Evolutionary conservation across 2,797 vertebrate genomes (phyloP), one percentile per base, ranked within the genome.

Genomic region (Protonibea diacanthus): DNA sequence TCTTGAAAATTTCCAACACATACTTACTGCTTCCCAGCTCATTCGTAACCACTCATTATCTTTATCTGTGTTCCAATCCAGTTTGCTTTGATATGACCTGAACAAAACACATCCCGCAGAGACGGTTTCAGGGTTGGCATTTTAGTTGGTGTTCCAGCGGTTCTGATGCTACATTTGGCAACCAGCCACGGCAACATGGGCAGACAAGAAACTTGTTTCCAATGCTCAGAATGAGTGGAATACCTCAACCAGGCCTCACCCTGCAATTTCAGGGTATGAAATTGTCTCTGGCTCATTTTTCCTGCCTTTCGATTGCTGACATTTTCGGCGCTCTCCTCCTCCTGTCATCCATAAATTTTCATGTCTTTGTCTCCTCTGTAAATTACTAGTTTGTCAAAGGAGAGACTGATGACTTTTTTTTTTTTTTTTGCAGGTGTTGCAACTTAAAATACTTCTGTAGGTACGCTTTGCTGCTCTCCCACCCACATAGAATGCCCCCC

Each of bases 211-310:
- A 78, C 59, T 76, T 47, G 49, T 81, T 74, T 61, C 72, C 78
- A 60, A 38, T 49, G 68, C 88, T 86, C 45, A 81, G 81, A 93
- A 82, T 89, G 91, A 80, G 66, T 14, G 11, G 72, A 79, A 72
- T 64, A 82, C 76, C 81, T 90, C 88, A 83, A 66, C 51, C 3
- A 9, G 14, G 88, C 88, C 89, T 91, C 80, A 83, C 90, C 91
- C 91, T 89, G 87, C 80, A 91, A 92, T 93, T 92, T 92, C 3
- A 77, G 65, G 60, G 56, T 40, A 84, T 69, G 78, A 85, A 90
- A 82, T 76, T 69, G 62, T 87, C 83, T 90, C 71, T 3, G 58
- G 66, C 72, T 89, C 38, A 17, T 84, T 90, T 82, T 90, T 72
- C 67, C 76, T 80, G 74, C 62, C 74, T 84, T 58, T 68, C n/a